These are phyloP conservation scores for Corythoichthys intestinalis DNA, from an alignment of 2,113 vertebrate genomes.

Conservation along the genomic window DNA sequence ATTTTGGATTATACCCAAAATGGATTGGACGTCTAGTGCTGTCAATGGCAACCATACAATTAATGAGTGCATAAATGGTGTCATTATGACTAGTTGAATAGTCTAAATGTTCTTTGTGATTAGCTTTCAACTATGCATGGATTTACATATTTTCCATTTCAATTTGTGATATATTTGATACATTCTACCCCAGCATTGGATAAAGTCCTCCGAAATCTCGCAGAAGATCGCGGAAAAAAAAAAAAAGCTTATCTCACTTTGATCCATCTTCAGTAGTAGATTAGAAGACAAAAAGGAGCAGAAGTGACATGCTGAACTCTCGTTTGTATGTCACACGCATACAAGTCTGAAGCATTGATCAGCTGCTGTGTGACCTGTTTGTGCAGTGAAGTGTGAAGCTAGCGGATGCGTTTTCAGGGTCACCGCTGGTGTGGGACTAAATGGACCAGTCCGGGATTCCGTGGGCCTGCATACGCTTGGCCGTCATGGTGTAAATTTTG, in stretches of 20 bases:
- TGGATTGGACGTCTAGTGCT: no score
- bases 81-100: neutral
- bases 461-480: neutral
- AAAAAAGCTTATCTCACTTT: neutral
- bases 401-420: conserved; percentile 69
- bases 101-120: neutral
- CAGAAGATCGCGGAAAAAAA: neutral
- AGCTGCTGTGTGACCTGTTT: conserved; percentile 63
- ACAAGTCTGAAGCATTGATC: conserved; percentile 59
- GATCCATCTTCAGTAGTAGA: neutral
- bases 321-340: conserved; percentile 48
- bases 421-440: conserved; percentile 62
- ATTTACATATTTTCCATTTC: neutral
- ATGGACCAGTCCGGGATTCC: conserved; percentile 61
- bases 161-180: neutral
- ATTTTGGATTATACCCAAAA: no score
- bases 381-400: conserved; percentile 67
- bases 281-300: neutral
- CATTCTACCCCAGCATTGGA: neutral
- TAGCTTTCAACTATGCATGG: neutral
- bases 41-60: no score
- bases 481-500: conserved; percentile 26
- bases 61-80: neutral
- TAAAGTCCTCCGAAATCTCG: conserved; percentile 10
- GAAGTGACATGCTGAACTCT: conserved; percentile 7